phyloP scores from a whole-genome alignment of 2,797 vertebrate genomes.

The Psittacula echo region DNA sequence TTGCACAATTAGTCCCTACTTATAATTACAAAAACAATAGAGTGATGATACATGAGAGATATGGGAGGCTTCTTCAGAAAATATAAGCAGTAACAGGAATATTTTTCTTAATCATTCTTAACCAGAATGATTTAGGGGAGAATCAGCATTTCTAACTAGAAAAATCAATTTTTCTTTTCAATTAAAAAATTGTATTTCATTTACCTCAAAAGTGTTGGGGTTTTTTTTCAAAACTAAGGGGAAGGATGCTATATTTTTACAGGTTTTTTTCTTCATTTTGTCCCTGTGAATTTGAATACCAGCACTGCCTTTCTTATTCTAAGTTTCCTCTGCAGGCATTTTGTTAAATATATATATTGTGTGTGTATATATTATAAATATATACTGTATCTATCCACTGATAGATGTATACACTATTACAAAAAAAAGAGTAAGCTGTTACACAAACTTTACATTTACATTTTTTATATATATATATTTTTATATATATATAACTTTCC shows the following conservation, averaged over 20 bases:
- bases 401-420: conserved; percentile 47
- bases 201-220: background rate
- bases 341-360: conserved; percentile 46
- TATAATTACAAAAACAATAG: conserved; percentile 64
- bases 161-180: conserved; percentile 65
- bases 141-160: conserved; percentile 60
- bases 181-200: conserved; percentile 56
- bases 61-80: conserved; percentile 62
- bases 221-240: background rate
- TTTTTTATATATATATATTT: conserved; percentile 34
- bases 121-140: conserved; percentile 50
- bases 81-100: conserved; percentile 55
- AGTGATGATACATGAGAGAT: conserved; percentile 45
- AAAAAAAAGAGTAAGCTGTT: conserved; percentile 61
- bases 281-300: conserved; percentile 21
- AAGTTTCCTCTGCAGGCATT: conserved; percentile 58
- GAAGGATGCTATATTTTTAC: background rate
- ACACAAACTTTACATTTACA: conserved; percentile 64
- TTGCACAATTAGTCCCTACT: conserved; percentile 51
- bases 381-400: conserved; percentile 55
- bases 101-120: conserved; percentile 55
- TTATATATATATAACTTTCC: conserved; percentile 54
- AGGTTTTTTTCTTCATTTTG: background rate
- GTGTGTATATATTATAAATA: conserved; percentile 66
- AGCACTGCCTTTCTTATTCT: conserved; percentile 58